phyloP scores from a whole-genome alignment of 2,888 invertebrate genomes.

The Fragum fragum region DNA sequence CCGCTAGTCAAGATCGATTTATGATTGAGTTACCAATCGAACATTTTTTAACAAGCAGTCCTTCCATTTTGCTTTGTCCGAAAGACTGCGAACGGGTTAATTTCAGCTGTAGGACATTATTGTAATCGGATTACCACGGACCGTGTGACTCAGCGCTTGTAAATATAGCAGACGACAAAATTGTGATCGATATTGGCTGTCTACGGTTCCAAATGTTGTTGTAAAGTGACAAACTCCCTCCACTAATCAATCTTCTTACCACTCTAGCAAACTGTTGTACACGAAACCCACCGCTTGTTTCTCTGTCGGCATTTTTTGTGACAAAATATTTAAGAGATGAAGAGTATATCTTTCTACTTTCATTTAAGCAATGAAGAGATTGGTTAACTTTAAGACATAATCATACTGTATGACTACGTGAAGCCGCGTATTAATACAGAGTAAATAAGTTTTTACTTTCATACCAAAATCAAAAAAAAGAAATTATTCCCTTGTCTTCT shows the following conservation, averaged over 20 bases:
- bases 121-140: conserved; percentile 24
- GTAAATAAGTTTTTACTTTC: too few relatives aligned
- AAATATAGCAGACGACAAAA: conserved; percentile 19
- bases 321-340: too few relatives aligned
- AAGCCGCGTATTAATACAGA: too few relatives aligned
- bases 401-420: too few relatives aligned
- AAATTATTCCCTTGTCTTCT: too few relatives aligned
- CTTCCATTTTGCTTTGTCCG: conserved; percentile 1
- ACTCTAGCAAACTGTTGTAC: not conserved
- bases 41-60: too few relatives aligned
- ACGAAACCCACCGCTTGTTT: not conserved
- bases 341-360: too few relatives aligned
- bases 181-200: conserved; percentile 17
- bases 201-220: conserved; percentile 5
- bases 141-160: conserved; percentile 18
- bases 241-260: conserved; percentile 8
- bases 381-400: too few relatives aligned
- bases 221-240: conserved; percentile 16
- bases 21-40: too few relatives aligned
- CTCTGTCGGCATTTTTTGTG: not conserved
- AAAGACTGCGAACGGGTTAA: conserved; percentile 8
- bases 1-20: too few relatives aligned
- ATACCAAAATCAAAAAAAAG: too few relatives aligned
- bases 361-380: too few relatives aligned
- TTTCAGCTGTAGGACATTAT: conserved; percentile 21